Evolutionary conservation across 1,140 invertebrate species (phyloP).

Genomic region (Euwallacea fornicatus): DNA sequence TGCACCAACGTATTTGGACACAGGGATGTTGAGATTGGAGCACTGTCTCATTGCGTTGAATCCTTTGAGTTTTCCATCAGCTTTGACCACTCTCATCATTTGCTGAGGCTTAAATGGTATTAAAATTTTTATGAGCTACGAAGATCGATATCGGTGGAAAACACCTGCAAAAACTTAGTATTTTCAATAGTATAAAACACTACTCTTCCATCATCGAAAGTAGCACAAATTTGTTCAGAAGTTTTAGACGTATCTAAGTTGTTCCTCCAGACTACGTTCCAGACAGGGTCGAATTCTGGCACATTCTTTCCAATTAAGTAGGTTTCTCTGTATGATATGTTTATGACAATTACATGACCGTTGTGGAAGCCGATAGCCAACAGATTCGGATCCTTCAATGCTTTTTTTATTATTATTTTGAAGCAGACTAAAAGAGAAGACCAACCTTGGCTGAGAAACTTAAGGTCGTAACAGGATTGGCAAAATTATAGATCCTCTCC

Average conservation of each 20-base stretch:
- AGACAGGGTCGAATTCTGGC: conserved; percentile 67
- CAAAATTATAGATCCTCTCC: conserved; percentile 70
- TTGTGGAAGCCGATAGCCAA: conserved; percentile 79
- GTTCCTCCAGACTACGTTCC: conserved; percentile 62
- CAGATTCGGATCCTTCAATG: conserved; percentile 62
- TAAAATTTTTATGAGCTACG: background rate
- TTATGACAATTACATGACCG: conserved; percentile 73
- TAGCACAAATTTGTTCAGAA: conserved; percentile 41
- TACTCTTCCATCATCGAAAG: conserved; percentile 58
- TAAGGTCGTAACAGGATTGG: conserved; percentile 70
- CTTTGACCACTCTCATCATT: conserved; percentile 61
- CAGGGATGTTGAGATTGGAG: conserved; percentile 56
- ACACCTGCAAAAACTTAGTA: conserved; percentile 30
- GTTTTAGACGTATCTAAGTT: conserved; percentile 53
- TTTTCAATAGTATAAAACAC: conserved; percentile 44
- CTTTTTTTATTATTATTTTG: background rate
- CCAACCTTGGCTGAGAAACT: conserved; percentile 64
- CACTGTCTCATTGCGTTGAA: conserved; percentile 56
- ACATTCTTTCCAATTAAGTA: conserved; percentile 55
- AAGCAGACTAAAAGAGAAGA: conserved; percentile 2
- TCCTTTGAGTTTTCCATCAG: conserved; percentile 65
- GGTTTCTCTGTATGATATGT: conserved; percentile 61
- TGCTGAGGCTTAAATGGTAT: conserved; percentile 50
- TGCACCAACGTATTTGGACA: conserved; percentile 62
- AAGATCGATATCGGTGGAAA: background rate